These are phyloP conservation scores for Ahaetulla prasina DNA, from an alignment of 2,113 vertebrate genomes.

Conservation along the genomic window DNA sequence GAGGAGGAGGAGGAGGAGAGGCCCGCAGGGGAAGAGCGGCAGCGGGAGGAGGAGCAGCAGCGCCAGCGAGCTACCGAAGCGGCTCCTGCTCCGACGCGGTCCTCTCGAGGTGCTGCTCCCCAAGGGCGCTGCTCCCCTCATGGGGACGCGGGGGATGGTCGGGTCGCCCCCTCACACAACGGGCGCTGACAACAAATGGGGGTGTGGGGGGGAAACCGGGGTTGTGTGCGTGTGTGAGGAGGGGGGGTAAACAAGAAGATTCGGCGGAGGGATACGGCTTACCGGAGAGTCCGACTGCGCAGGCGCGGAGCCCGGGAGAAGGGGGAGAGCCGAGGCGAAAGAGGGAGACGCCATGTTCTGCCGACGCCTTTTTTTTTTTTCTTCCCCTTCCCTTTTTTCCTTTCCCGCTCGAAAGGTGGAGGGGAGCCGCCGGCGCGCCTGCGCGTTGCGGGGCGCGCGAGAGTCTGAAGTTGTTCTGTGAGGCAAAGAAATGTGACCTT, in stretches of 20 bases:
- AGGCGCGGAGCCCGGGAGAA: conserved; percentile 37
- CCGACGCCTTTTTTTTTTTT: not conserved
- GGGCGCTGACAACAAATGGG: conserved; percentile 19
- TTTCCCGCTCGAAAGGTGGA: conserved; percentile 22
- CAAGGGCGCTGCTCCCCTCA: conserved; percentile 28
- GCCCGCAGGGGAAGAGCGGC: rapidly evolving
- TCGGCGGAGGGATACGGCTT: conserved; percentile 61
- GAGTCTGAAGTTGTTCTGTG: not conserved
- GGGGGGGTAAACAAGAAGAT: not conserved
- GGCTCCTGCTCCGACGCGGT: not conserved
- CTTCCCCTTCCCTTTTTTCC: no score
- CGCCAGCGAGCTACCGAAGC: rapidly evolving
- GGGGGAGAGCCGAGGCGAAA: conserved; percentile 41
- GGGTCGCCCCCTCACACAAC: conserved; percentile 31
- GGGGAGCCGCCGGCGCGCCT: not conserved
- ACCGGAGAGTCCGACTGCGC: conserved; percentile 19
- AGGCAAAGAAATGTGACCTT: not conserved
- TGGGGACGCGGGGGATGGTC: conserved; percentile 39
- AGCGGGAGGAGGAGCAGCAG: not conserved
- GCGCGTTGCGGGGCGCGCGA: not conserved
- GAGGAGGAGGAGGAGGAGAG: not conserved
- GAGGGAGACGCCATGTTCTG: conserved; percentile 55
- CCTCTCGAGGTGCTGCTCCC: conserved; percentile 5
- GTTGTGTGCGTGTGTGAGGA: not conserved
- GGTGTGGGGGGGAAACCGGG: no score